Evolutionary conservation across 2,797 vertebrate species (phyloP).

Genomic region (Argya squamiceps): DNA sequence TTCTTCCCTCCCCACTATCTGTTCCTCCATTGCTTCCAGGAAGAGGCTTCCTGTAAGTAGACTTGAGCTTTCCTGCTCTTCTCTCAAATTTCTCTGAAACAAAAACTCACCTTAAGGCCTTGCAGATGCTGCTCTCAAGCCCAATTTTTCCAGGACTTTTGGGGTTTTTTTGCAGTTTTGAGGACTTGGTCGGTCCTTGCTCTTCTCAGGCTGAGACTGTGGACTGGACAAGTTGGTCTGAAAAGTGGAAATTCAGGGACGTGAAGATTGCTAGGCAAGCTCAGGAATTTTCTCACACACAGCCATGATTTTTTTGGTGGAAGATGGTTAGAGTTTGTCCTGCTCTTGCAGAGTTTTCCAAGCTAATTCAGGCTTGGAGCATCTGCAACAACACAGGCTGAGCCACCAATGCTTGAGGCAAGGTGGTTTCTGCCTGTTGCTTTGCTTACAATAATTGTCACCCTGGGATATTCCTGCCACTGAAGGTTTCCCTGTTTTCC

Average conservation of each 20-base stretch:
- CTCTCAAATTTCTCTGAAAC: neutral
- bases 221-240: neutral
- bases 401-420: fast-evolving
- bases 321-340: neutral
- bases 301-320: neutral
- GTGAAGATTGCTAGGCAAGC: neutral
- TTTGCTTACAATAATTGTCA: neutral
- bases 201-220: neutral
- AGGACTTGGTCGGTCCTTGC: neutral
- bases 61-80: neutral
- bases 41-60: neutral
- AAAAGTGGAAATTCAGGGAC: neutral
- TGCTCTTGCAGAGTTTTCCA: neutral
- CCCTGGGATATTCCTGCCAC: neutral
- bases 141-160: neutral
- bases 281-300: fast-evolving
- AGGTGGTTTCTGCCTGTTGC: neutral
- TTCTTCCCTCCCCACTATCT: neutral
- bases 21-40: neutral
- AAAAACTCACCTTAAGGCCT: neutral
- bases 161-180: neutral
- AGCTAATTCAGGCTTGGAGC: neutral
- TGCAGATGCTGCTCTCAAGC: neutral
- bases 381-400: neutral
- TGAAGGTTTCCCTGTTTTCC: neutral